These are phyloP conservation scores for Parus major DNA, from an alignment of 2,113 vertebrate genomes.

Conservation along the genomic window DNA sequence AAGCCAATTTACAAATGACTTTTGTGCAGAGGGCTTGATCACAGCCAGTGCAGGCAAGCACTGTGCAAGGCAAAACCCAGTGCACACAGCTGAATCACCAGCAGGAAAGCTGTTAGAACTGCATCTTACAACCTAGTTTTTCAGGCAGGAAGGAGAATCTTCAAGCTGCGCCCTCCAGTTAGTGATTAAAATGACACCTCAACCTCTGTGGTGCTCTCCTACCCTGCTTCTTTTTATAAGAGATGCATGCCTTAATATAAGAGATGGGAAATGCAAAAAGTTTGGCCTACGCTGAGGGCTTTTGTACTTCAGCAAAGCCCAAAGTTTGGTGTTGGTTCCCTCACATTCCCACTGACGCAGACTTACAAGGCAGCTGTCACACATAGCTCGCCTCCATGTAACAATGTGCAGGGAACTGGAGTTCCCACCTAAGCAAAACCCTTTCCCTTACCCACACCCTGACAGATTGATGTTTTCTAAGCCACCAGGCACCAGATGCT, in stretches of 20 bases:
- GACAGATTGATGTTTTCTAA: background rate
- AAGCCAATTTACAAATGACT: background rate
- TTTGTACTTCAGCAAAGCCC: background rate
- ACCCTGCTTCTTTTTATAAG: background rate
- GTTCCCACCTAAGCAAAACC: background rate
- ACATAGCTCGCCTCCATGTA: background rate
- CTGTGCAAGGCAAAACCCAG: accelerated
- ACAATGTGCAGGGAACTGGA: background rate
- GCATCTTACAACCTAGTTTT: background rate
- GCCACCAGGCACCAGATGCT: background rate
- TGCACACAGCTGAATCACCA: background rate
- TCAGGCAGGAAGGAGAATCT: background rate
- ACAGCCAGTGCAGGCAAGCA: background rate
- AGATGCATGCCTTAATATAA: background rate
- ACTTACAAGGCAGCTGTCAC: background rate
- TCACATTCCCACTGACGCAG: background rate
- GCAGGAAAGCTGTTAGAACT: background rate
- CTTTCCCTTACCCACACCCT: background rate
- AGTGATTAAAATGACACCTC: background rate
- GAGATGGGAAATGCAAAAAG: background rate
- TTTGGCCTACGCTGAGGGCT: background rate
- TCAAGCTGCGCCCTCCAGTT: background rate
- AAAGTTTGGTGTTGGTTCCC: background rate
- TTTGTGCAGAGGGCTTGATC: background rate
- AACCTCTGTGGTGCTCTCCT: background rate